A percentile compares a stretch with the other conserved stretches of the same genome.
Evolutionary conservation across 2,888 invertebrate genomes (phyloP).

Genomic region (Rhimphoctona megacephalus): DNA sequence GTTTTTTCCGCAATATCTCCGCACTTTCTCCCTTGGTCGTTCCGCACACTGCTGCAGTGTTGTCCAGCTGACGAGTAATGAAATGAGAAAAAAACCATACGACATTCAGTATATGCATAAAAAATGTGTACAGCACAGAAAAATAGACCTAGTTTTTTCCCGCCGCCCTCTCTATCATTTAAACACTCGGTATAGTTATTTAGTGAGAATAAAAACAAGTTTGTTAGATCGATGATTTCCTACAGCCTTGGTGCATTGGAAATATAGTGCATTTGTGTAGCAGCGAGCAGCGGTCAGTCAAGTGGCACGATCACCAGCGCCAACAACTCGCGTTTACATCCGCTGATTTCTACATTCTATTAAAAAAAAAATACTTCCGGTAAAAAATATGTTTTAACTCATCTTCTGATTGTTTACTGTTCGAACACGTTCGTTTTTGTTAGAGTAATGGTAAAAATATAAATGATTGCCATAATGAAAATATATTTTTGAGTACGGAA

Average conservation of each 20-base stretch:
- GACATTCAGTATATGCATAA: not conserved
- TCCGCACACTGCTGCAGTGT: not conserved
- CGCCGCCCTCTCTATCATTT: not conserved
- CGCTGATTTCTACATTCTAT: not conserved
- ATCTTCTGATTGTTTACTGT: not conserved
- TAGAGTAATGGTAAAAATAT: not conserved
- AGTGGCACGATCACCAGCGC: slow-evolving; percentile 11
- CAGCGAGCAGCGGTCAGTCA: not conserved
- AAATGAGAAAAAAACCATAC: not conserved
- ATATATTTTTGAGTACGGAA: not conserved
- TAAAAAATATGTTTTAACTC: not conserved
- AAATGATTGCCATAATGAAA: not conserved
- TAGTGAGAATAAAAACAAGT: not conserved
- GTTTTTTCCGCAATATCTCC: not conserved
- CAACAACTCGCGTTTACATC: not conserved
- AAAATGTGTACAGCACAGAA: not conserved
- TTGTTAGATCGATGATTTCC: slow-evolving; percentile 37
- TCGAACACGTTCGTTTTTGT: not conserved
- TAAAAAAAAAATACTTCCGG: not conserved
- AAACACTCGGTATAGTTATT: slow-evolving; percentile 1
- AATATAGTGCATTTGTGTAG: slow-evolving; percentile 7
- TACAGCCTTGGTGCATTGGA: slow-evolving; percentile 22
- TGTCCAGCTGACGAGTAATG: not conserved
- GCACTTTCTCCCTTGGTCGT: not conserved
- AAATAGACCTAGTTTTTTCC: not conserved